A percentile compares a stretch with the other conserved stretches of the same genome.
Conservation (phyloP, 2,888 invertebrate genomes). For the Tryphoninae sp. region DNA sequence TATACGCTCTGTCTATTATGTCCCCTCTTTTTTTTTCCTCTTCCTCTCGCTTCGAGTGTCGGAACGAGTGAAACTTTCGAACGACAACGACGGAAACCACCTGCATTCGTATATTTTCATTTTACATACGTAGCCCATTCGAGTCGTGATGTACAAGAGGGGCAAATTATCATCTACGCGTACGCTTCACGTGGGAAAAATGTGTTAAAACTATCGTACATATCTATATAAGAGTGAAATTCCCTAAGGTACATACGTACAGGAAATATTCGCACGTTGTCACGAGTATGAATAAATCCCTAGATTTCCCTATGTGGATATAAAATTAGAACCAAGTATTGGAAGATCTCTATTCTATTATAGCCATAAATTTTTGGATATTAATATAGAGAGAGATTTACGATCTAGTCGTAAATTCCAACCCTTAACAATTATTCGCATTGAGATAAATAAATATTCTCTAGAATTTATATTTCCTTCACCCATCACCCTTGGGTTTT, state of each 20-base stretch:
- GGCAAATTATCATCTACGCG: conserved; percentile 24
- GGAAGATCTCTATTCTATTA: no score
- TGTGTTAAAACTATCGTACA: neutral
- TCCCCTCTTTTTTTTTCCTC: neutral
- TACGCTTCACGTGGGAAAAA: neutral
- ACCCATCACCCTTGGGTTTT: neutral
- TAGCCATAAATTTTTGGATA: no score
- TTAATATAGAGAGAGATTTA: no score
- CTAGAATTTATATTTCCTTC: neutral
- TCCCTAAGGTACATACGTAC: no score
- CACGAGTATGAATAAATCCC: neutral
- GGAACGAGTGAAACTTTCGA: conserved; percentile 58
- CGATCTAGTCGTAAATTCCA: no score
- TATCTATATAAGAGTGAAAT: neutral
- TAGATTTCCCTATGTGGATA: neutral
- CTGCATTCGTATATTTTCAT: conserved; percentile 26
- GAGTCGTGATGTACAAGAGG: neutral
- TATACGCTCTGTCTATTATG: conserved; percentile 31
- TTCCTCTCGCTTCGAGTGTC: neutral
- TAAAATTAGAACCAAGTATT: neutral
- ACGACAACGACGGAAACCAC: conserved; percentile 49
- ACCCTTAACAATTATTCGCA: neutral
- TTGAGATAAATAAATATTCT: neutral
- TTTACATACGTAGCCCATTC: neutral
- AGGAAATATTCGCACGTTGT: neutral